Evolutionary conservation across 2,797 vertebrate genomes (phyloP).

Genomic region (Sebastiscus albofasciatus): DNA sequence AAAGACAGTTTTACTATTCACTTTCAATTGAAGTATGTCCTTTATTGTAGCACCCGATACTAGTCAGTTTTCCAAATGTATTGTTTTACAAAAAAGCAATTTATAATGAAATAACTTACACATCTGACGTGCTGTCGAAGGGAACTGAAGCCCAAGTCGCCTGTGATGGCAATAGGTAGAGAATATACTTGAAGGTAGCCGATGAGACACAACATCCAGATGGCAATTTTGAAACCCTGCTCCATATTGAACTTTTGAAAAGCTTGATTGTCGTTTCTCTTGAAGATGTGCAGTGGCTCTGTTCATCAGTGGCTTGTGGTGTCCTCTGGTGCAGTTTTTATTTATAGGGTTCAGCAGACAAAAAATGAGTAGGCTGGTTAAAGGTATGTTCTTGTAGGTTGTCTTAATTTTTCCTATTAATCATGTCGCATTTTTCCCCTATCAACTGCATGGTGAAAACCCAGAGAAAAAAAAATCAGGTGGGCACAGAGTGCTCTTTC

Average conservation of each 20-base stretch:
- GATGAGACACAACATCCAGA: constrained; percentile 22
- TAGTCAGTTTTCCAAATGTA: not conserved
- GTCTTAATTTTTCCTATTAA: not conserved
- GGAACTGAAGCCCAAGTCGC: rapidly evolving
- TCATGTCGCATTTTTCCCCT: not conserved
- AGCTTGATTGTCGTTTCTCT: not conserved
- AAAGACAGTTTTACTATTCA: not conserved
- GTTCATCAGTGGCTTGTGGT: not conserved
- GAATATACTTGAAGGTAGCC: constrained; percentile 24
- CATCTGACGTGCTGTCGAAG: rapidly evolving
- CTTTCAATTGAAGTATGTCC: not conserved
- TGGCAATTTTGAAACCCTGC: constrained; percentile 14
- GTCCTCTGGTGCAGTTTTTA: not conserved
- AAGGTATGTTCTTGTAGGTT: not conserved
- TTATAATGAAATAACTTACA: constrained; percentile 49
- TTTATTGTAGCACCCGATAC: not conserved
- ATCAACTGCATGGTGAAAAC: not conserved
- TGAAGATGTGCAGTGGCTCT: not conserved
- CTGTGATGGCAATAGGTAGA: rapidly evolving
- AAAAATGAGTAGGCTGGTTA: not conserved
- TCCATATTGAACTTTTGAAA: constrained; percentile 36
- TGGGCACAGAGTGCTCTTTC: not conserved
- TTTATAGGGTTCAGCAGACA: not conserved
- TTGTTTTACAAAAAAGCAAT: not conserved
- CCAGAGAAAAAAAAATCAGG: not conserved